Base-by-base conservation (phyloP, 2,797 vertebrate genomes). In the Phataginus tricuspis region DNA sequence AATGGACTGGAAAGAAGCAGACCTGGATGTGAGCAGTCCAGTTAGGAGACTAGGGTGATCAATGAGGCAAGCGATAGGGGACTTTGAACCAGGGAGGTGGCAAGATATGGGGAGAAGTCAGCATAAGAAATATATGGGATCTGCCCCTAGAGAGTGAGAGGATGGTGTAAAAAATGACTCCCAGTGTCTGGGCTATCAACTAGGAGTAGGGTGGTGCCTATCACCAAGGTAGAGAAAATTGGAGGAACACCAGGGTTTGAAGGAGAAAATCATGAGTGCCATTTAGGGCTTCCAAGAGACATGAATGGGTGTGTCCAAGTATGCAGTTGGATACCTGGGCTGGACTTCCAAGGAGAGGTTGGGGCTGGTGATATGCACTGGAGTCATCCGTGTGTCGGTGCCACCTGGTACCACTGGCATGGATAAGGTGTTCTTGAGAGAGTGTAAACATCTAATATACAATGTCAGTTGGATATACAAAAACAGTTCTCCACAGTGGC, bases 151-250 rank as follows among this genome's bases (percentile, higher is more conserved):
- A n/a, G 63, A 39, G 12, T 11, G 45, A 84, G 42, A 34, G 8
- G 3, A 3, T 11, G 31, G 27, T 13, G 1, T 13, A 19, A 57
- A 77, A 34, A 57, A 55, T 9, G 34, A 25, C 7, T 57, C 45
- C 59, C 12, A 13, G 2, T 3, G 10, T 61, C 77, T 64, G 31
- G 34, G 34, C 4, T 31, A 1, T 21, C 2, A 27, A 8, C 45
- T 13, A 1, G 2, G 23, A 78, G 16, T 0, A n/a, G 1, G 8
- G 5, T 2, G 2, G 19, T 39, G 19, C 21, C 29, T 1, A 16
- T 31, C n/a, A 59, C 25, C 5, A 71, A 34, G 21, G 55, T 23
- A n/a, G 8, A 42, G 51, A 80, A 64, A 34, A 64, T 2, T 25
- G 19, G 78, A n/a, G 49, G 15, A 16, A 1, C 4, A 21, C 19